Evolutionary conservation across 2,113 vertebrate species (phyloP), one percentile per base, ranked within the genome.

Genomic region (Ardeotis arabs): DNA sequence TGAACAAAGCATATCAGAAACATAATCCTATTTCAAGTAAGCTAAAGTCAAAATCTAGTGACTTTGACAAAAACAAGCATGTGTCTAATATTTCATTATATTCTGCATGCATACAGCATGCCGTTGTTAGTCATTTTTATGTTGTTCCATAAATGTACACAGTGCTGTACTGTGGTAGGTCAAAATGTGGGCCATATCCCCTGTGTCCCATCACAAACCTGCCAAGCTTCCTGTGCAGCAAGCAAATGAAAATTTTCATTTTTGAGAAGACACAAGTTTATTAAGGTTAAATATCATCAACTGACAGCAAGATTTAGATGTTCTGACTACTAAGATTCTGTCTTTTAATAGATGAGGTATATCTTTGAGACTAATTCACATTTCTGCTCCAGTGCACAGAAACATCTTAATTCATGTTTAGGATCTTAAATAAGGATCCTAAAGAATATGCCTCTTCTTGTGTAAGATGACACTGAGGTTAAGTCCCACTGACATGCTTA

Each of bases 111-210:
- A 24, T 23, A 67, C 27, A 91, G 81, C 58, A 79, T 1, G 9
- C 19, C 37, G 73, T 3, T 74, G 31, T 67, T 67, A 60, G 37
- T 78, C 6, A 62, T 81, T 95, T 86, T 94, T 82, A 87, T 76
- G 23, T 28, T 39, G 66, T 37, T 77, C 39, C 73, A 84, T 89
- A 88, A 84, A 58, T 10, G n/a, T 33, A 89, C 27, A n/a, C 31
- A 55, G 58, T 15, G 45, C 53, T 68, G 66, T 47, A 62, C 35
- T 47, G 69, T 4, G 55, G 13, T 27, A 91, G 93, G 84, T 90
- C 90, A 95, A 81, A 87, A 96, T 84, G 52, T 80, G 78, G 93
- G 82, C 89, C 59, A 23, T 6, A 68, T 93, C 94, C 94, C 86
- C 60, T 35, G 85, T 79, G 91, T 29, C 89, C 75, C 68, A 91